phyloP scores from a whole-genome alignment of 1,140 invertebrate species.

The Eufriesea mexicana region DNA sequence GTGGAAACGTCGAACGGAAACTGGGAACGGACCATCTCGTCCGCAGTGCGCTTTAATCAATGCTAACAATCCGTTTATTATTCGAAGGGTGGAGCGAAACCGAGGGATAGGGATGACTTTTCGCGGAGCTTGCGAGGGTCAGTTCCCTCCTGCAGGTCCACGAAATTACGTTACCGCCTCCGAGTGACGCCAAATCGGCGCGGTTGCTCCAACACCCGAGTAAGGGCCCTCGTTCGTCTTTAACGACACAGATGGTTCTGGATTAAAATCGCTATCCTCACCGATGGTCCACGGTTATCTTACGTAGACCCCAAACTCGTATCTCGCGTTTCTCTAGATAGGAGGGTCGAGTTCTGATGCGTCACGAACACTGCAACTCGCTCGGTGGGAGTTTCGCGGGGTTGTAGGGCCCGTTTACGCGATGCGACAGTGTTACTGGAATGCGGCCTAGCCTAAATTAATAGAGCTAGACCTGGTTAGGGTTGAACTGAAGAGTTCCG shows the following conservation, averaged over 20 bases:
- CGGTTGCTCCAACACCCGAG: conserved; percentile 12
- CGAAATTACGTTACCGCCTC: conserved; percentile 58
- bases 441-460: too few species aligned
- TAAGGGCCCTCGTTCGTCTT: background rate
- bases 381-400: too few species aligned
- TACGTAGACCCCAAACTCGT: too few species aligned
- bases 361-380: too few species aligned
- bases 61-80: conserved; percentile 70
- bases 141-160: conserved; percentile 39
- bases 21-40: conserved; percentile 21
- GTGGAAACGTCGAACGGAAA: conserved; percentile 37
- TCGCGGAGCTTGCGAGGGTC: conserved; percentile 59
- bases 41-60: conserved; percentile 67
- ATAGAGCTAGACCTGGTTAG: too few species aligned
- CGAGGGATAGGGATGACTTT: conserved; percentile 46
- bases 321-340: background rate
- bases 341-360: too few species aligned
- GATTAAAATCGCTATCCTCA: conserved; percentile 6
- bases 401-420: too few species aligned
- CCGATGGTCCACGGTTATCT: background rate
- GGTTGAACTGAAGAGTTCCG: too few species aligned
- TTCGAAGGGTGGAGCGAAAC: conserved; percentile 53
- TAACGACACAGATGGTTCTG: background rate
- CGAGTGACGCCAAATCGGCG: conserved; percentile 24
- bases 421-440: too few species aligned